Evolutionary conservation across 2,888 invertebrate genomes (phyloP).

Genomic region (Keiferia lycopersicella): DNA sequence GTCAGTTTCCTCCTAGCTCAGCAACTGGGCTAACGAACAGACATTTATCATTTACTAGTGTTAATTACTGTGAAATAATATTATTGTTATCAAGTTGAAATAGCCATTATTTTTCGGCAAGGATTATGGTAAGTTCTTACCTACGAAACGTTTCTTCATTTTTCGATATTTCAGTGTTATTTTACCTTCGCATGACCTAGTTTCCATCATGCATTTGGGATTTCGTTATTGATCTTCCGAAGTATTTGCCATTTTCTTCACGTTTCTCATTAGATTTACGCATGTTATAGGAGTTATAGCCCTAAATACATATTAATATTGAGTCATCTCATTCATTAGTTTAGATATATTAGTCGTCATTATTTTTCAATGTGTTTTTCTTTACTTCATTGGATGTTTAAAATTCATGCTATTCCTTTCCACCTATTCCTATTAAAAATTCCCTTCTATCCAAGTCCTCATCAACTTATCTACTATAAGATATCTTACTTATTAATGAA

Average conservation of each 20-base stretch:
- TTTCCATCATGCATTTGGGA: conserved; percentile 49
- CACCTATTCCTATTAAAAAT: conserved; percentile 39
- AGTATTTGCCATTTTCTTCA: conserved; percentile 12
- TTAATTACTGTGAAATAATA: background rate
- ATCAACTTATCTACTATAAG: conserved; percentile 40
- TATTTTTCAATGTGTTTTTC: conserved; percentile 44
- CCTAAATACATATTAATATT: conserved; percentile 36
- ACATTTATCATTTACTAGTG: background rate
- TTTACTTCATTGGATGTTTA: conserved; percentile 53
- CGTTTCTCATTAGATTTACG: conserved; percentile 39
- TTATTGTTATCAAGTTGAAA: background rate
- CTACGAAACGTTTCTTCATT: conserved; percentile 44
- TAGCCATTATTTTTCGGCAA: conserved; percentile 23
- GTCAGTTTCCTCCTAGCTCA: conserved; percentile 48
- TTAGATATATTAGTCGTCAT: conserved; percentile 39
- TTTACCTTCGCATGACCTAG: conserved; percentile 32
- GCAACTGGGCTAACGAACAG: background rate
- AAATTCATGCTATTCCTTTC: conserved; percentile 40
- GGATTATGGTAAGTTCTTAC: conserved; percentile 33
- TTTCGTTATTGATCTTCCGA: conserved; percentile 35
- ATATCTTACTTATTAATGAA: background rate
- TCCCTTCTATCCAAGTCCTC: conserved; percentile 45
- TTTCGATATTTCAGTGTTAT: background rate
- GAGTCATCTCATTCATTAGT: conserved; percentile 47
- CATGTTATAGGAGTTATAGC: conserved; percentile 54